These are phyloP conservation scores for Esperia sulphurella DNA, from an alignment of 2,888 invertebrate species.

Conservation along the genomic window DNA sequence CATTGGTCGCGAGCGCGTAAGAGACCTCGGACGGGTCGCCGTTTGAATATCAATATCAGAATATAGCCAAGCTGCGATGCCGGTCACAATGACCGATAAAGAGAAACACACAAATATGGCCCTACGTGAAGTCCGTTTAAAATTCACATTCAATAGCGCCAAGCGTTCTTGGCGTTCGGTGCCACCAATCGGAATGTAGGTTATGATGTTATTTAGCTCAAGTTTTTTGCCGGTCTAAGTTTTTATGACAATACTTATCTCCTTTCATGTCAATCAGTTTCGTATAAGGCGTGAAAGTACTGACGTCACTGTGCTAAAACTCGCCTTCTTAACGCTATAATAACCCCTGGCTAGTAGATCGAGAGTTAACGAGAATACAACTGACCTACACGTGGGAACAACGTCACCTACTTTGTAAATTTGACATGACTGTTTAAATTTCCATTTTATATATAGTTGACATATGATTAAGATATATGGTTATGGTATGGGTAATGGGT, in stretches of 20 bases:
- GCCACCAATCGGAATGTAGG: conserved; percentile 71
- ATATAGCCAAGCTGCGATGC: conserved; percentile 56
- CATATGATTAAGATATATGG: neutral
- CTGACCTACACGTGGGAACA: conserved; percentile 29
- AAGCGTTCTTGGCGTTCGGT: conserved; percentile 45
- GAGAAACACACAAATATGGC: conserved; percentile 70
- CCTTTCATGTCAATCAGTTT: conserved; percentile 70
- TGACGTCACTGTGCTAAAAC: conserved; percentile 67
- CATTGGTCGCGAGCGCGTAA: conserved; percentile 47
- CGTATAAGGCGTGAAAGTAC: conserved; percentile 74
- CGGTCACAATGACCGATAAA: conserved; percentile 71
- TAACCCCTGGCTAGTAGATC: conserved; percentile 40
- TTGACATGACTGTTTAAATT: too few relatives aligned
- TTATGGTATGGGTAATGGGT: too few relatives aligned
- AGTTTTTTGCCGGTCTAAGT: conserved; percentile 65
- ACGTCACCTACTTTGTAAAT: conserved; percentile 19
- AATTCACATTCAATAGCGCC: conserved; percentile 65
- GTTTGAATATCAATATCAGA: conserved; percentile 74
- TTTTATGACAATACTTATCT: conserved; percentile 73
- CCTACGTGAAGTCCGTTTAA: conserved; percentile 64
- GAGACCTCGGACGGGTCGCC: conserved; percentile 58
- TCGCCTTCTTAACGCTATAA: conserved; percentile 41
- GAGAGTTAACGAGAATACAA: conserved; percentile 28
- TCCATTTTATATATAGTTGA: neutral
- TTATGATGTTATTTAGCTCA: conserved; percentile 74